Evolutionary conservation across 2,113 vertebrate genomes (phyloP), one percentile per base, ranked within the genome.

Genomic region (Galeopterus variegatus): DNA sequence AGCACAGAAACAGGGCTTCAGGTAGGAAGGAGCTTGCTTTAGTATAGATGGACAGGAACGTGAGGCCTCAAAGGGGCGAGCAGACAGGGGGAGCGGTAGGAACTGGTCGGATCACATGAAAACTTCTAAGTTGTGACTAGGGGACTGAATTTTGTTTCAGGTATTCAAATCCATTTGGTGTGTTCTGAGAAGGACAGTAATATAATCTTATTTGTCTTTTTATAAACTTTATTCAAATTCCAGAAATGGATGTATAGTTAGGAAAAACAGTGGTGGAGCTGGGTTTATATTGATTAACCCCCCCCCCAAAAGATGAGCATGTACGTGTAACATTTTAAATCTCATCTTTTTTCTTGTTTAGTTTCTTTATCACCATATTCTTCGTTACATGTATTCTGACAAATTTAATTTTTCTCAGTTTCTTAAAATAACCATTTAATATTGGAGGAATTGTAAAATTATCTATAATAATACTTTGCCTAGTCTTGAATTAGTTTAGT

Each of bases 81-180:
- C 2, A 48, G 10, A 18, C 1, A 56, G 14, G 9, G 6, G 18
- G 2, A 14, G 3, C 26, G 14, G 45, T 4, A 4, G 33, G 18
- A 52, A 31, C 41, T 50, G 11, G 36, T 8, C 52, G 80, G 19
- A 45, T 72, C 36, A 41, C 7, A 14, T 23, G 76, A 65, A 45
- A 33, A 0, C 21, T 67, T 18, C 23, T 26, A 6, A 23, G 14
- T 9, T 58, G 13, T 52, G 48, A 65, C 26, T 56, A 56, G 81
- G 15, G 60, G 6, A 56, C 8, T 82, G 24, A 3, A 56, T 72
- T 26, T 36, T 50, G 18, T 48, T 69, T 28, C 1, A 18, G 17
- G 17, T 31, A 56, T 31, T 72, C 28, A 79, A 88, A 65, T 73
- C 1, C 23, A 45, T 17, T 64, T 83, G 9, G 0, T 54, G 6